Conservation (phyloP, 2,113 vertebrate genomes). For the Laterallus jamaicensis region DNA sequence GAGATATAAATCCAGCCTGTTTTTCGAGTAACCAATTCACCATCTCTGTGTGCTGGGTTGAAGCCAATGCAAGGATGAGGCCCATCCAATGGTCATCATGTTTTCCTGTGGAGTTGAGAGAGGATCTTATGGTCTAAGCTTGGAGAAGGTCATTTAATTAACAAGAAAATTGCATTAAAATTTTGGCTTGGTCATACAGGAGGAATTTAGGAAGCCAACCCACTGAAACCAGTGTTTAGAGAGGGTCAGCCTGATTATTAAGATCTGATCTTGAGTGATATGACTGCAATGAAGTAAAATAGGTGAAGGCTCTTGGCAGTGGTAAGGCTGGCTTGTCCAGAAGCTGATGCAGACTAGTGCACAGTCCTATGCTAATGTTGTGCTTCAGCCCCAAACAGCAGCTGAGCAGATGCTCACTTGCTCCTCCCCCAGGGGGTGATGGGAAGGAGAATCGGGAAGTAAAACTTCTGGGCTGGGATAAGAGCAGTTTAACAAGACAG, state of each 20-base stretch:
- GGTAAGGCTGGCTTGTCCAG: not conserved
- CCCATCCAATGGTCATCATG: not conserved
- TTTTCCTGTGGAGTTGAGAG: not conserved
- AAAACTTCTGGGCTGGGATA: too few species aligned
- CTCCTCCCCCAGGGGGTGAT: too few species aligned
- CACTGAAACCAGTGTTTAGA: fast-evolving
- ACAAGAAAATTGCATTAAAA: not conserved
- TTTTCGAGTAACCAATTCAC: not conserved
- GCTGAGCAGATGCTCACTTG: too few species aligned
- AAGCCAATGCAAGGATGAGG: not conserved
- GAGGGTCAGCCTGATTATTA: not conserved
- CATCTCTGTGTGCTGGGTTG: not conserved
- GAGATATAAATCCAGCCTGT: not conserved
- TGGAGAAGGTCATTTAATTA: not conserved
- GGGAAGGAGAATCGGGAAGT: too few species aligned
- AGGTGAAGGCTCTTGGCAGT: not conserved
- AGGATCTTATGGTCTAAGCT: not conserved
- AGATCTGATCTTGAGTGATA: not conserved
- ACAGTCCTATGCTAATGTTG: not conserved
- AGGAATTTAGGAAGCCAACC: not conserved
- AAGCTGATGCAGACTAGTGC: not conserved
- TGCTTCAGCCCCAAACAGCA: too few species aligned
- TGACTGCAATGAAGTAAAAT: fast-evolving
- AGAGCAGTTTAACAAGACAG: too few species aligned
- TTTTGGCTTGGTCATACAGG: too few species aligned